These are phyloP conservation scores for Aleiodes sp. DNA, from an alignment of 1,140 invertebrate species.

Conservation along the genomic window DNA sequence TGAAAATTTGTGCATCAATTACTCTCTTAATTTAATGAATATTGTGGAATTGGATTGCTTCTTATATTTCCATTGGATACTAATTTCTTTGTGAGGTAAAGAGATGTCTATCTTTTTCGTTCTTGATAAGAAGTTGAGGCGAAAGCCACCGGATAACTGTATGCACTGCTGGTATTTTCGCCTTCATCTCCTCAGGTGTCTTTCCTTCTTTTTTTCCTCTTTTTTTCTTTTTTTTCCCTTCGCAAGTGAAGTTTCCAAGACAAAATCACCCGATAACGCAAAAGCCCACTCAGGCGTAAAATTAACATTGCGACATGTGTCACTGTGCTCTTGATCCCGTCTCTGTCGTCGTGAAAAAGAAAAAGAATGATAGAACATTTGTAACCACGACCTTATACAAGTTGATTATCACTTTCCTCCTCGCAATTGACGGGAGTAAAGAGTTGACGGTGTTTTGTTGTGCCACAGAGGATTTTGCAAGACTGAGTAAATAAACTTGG, in stretches of 20 bases:
- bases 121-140: slow-evolving; percentile 16
- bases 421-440: background rate
- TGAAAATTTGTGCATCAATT: background rate
- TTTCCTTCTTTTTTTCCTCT: background rate
- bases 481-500: too few relatives aligned
- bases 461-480: background rate
- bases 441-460: background rate
- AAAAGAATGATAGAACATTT: slow-evolving; percentile 5
- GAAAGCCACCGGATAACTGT: slow-evolving; percentile 3
- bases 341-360: background rate
- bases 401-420: background rate
- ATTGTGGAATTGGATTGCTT: background rate
- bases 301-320: slow-evolving; percentile 29
- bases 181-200: background rate
- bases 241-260: background rate
- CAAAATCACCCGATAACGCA: background rate
- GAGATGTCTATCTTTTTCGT: background rate
- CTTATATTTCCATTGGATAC: slow-evolving; percentile 9
- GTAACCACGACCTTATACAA: slow-evolving; percentile 1
- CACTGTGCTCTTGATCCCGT: background rate
- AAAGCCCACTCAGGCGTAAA: slow-evolving; percentile 16
- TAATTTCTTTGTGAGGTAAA: slow-evolving; percentile 16
- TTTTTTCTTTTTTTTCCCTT: background rate
- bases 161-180: slow-evolving; percentile 15
- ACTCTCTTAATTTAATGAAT: background rate